Conservation (phyloP, 2,888 invertebrate species). For the Zonitis immaculata region DNA sequence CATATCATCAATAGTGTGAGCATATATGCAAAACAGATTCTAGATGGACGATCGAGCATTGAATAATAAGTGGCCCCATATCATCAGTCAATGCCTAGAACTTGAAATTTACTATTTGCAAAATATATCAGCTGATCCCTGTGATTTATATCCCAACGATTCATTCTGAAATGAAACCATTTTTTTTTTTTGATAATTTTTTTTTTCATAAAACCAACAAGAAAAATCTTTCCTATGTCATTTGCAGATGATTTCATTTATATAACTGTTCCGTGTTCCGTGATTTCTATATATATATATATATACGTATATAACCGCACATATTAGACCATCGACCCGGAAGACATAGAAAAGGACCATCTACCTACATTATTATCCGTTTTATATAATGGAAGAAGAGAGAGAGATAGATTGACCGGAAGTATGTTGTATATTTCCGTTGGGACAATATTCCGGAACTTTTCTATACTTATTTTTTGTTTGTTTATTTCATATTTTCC, state of each 20-base stretch:
- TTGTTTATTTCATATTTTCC: slow-evolving; percentile 10
- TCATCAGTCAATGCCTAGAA: slow-evolving; percentile 29
- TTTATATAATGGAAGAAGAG: not conserved
- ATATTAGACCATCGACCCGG: slow-evolving; percentile 27
- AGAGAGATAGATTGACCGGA: slow-evolving; percentile 17
- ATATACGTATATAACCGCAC: too few species aligned
- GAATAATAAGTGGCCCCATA: slow-evolving; percentile 28
- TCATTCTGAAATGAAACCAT: not conserved
- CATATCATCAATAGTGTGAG: not conserved
- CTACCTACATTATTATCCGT: slow-evolving; percentile 2
- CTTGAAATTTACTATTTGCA: slow-evolving; percentile 20
- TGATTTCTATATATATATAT: slow-evolving; percentile 13
- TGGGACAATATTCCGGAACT: slow-evolving; percentile 17
- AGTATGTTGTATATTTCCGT: slow-evolving; percentile 27
- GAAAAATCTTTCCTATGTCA: not conserved
- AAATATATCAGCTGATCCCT: slow-evolving; percentile 18
- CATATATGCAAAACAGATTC: slow-evolving; percentile 28
- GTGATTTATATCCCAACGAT: slow-evolving; percentile 14
- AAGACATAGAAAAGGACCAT: slow-evolving; percentile 22
- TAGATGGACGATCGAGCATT: slow-evolving; percentile 26
- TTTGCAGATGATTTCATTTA: slow-evolving; percentile 1
- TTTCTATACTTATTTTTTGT: too few species aligned
- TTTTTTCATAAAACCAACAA: not conserved
- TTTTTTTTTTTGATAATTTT: not conserved
- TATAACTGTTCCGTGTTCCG: not conserved